A percentile compares a stretch with the other conserved stretches of the same genome.
Evolutionary conservation across 2,888 invertebrate genomes (phyloP).

Genomic region (Caenorhabditis sp.): DNA sequence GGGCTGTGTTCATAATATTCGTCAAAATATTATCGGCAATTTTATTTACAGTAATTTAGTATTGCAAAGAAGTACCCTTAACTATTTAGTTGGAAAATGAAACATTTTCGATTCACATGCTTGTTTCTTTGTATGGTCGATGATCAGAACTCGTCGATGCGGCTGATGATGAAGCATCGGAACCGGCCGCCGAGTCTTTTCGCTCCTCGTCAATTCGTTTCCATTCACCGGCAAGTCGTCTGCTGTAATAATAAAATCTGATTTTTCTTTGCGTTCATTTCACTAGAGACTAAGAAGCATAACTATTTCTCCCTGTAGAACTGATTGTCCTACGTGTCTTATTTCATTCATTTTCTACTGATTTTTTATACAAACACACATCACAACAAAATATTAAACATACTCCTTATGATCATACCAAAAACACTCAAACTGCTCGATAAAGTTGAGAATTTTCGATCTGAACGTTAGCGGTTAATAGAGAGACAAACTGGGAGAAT

Average conservation of each 20-base stretch:
- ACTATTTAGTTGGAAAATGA: not conserved
- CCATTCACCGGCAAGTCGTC: conserved; percentile 48
- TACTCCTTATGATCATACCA: conserved; percentile 54
- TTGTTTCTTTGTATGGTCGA: conserved; percentile 35
- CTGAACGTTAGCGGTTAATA: conserved; percentile 18
- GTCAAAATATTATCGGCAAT: not conserved
- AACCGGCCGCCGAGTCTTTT: conserved; percentile 30
- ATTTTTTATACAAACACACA: not conserved
- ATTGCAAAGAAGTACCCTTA: not conserved
- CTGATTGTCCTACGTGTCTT: too few species aligned
- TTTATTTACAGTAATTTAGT: not conserved
- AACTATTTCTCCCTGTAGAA: too few species aligned
- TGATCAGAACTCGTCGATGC: conserved; percentile 36
- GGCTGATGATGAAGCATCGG: conserved; percentile 34
- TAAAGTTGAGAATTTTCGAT: conserved; percentile 55
- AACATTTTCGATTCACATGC: conserved; percentile 20
- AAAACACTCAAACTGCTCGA: conserved; percentile 51
- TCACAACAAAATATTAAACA: conserved; percentile 15
- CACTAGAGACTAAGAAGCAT: too few species aligned
- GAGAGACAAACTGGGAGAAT: not conserved
- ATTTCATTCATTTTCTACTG: too few species aligned
- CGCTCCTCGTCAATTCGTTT: conserved; percentile 39
- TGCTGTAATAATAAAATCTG: conserved; percentile 29
- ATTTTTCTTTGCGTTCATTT: too few species aligned
- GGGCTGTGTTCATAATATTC: not conserved